These are phyloP conservation scores for Pseudomyrmex dendroicus DNA, from an alignment of 1,140 invertebrate genomes.

Conservation along the genomic window DNA sequence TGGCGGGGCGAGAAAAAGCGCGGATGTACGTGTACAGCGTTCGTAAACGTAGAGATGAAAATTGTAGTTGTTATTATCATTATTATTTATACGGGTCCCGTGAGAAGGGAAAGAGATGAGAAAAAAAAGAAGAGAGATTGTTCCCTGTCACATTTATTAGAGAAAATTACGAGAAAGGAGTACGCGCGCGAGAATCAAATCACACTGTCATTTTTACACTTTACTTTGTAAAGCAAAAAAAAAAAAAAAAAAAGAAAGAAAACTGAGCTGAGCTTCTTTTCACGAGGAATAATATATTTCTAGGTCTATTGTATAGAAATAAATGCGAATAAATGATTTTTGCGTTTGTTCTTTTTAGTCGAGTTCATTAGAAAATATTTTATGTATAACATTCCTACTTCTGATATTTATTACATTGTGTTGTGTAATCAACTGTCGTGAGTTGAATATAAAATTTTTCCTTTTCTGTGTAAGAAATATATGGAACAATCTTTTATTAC, in stretches of 20 bases:
- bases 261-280: background rate
- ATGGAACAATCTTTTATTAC: background rate
- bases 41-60: conserved; percentile 2
- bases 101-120: no score
- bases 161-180: background rate
- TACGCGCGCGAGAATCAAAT: conserved; percentile 5
- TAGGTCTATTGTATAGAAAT: background rate
- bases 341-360: background rate
- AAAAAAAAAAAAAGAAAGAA: no score
- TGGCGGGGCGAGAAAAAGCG: background rate
- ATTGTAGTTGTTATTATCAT: background rate
- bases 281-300: background rate
- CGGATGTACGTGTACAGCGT: background rate
- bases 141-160: conserved; percentile 12
- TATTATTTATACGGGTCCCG: conserved; percentile 14
- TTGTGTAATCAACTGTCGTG: background rate
- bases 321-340: background rate
- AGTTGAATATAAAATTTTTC: background rate
- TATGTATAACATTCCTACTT: background rate
- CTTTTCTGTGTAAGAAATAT: background rate
- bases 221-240: background rate
- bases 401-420: background rate
- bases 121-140: background rate
- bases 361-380: background rate
- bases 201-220: background rate